phyloP scores from a whole-genome alignment of 64 coral and sea anemone species.

The Platygyra sinensis region DNA sequence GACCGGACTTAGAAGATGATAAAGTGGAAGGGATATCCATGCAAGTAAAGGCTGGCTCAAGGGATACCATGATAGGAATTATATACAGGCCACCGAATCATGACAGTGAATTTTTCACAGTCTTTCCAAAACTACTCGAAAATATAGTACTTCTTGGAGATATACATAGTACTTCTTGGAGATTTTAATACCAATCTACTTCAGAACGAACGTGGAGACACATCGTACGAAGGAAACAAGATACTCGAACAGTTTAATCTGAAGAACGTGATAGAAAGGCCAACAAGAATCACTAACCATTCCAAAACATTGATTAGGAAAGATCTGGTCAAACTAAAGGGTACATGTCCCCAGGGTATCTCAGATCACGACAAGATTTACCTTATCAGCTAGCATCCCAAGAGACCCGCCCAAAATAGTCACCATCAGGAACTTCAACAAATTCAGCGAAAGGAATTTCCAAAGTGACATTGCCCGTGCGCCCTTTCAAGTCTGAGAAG shows the following conservation, averaged over 20 bases:
- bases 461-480: no score
- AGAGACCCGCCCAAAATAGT: no score
- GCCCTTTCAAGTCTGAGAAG: no score
- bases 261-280: constrained; percentile 9
- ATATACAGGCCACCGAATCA: constrained; percentile 11
- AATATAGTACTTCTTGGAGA: background rate
- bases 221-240: constrained; percentile 1
- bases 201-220: no score
- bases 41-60: constrained; percentile 26
- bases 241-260: background rate
- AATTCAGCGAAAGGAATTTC: no score
- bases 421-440: no score
- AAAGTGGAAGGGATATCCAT: constrained; percentile 19
- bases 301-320: no score
- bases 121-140: constrained; percentile 2
- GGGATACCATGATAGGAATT: no score
- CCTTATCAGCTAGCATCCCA: no score
- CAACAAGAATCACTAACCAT: no score
- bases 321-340: background rate
- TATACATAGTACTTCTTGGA: constrained; percentile 25
- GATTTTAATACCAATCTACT: constrained; percentile 24
- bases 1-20: constrained; percentile 11
- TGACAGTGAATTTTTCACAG: background rate
- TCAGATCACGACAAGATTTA: no score
- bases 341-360: no score